Evolutionary conservation across 2,797 vertebrate genomes (phyloP).

Genomic region (Tangara arthus): DNA sequence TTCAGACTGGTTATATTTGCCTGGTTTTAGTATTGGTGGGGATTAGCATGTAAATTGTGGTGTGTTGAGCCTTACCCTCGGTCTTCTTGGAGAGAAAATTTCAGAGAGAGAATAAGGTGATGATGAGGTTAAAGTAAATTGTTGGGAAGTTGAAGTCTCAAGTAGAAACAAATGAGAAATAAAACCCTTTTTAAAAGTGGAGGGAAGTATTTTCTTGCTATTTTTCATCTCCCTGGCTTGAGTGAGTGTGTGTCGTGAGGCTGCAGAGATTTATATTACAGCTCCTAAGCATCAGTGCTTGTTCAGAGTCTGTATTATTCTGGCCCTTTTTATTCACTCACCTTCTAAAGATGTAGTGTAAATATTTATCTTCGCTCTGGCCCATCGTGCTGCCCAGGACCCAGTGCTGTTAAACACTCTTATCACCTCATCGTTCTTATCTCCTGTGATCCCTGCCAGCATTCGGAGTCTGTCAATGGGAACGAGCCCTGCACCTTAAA

Average conservation of each 20-base stretch:
- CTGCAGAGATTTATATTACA: constrained; percentile 56
- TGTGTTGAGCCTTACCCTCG: background rate
- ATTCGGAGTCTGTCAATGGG: background rate
- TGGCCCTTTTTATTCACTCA: constrained; percentile 42
- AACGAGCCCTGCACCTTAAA: background rate
- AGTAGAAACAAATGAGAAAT: constrained; percentile 61
- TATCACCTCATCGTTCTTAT: constrained; percentile 52
- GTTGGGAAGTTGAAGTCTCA: constrained; percentile 24
- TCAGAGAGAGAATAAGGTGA: background rate
- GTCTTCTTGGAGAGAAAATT: background rate
- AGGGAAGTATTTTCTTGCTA: constrained; percentile 52
- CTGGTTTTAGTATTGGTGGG: background rate
- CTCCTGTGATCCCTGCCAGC: constrained; percentile 16
- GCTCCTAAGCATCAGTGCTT: constrained; percentile 20
- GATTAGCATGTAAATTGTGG: background rate
- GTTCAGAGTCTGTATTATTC: constrained; percentile 41
- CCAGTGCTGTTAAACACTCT: constrained; percentile 31
- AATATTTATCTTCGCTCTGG: constrained; percentile 58
- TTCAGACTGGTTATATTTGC: background rate
- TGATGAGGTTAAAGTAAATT: constrained; percentile 48
- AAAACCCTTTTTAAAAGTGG: constrained; percentile 52
- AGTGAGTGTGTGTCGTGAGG: background rate
- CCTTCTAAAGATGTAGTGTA: constrained; percentile 51
- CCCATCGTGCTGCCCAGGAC: background rate
- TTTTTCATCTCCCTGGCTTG: constrained; percentile 62